These are phyloP conservation scores for Lerema accius DNA, from an alignment of 1,140 invertebrate species.

Conservation along the genomic window DNA sequence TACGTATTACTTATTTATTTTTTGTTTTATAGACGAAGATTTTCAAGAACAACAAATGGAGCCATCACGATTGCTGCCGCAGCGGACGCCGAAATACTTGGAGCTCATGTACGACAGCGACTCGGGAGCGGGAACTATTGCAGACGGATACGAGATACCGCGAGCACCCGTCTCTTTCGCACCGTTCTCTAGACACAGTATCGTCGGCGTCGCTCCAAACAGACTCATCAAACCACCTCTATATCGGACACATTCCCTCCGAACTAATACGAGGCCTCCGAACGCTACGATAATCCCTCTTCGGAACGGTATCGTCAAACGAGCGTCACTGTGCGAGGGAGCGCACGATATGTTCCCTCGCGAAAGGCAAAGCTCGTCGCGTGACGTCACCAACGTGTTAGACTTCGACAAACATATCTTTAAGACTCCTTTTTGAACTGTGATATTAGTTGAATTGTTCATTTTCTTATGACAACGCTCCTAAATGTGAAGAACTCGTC, in stretches of 20 bases:
- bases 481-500: neutral
- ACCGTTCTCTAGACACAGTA: slow-evolving; percentile 63
- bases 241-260: slow-evolving; percentile 61
- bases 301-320: slow-evolving; percentile 58
- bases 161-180: slow-evolving; percentile 58
- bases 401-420: slow-evolving; percentile 60
- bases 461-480: slow-evolving; percentile 31
- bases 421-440: slow-evolving; percentile 78
- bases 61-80: slow-evolving; percentile 61
- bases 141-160: slow-evolving; percentile 85
- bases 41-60: slow-evolving; percentile 71
- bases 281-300: slow-evolving; percentile 71
- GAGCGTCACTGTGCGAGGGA: slow-evolving; percentile 61
- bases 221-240: slow-evolving; percentile 58
- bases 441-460: slow-evolving; percentile 64
- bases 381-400: slow-evolving; percentile 15
- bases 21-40: slow-evolving; percentile 64
- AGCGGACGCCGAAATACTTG: slow-evolving; percentile 83
- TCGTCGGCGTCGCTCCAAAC: slow-evolving; percentile 68
- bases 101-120: slow-evolving; percentile 83
- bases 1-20: neutral
- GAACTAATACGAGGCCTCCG: slow-evolving; percentile 54
- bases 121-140: slow-evolving; percentile 59
- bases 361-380: slow-evolving; percentile 37
- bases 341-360: slow-evolving; percentile 30